Percentiles rank a stretch among this genome's conserved stretches.
These are phyloP conservation scores for Pseudoatta argentina DNA, from an alignment of 1,140 invertebrate genomes.

Conservation along the genomic window DNA sequence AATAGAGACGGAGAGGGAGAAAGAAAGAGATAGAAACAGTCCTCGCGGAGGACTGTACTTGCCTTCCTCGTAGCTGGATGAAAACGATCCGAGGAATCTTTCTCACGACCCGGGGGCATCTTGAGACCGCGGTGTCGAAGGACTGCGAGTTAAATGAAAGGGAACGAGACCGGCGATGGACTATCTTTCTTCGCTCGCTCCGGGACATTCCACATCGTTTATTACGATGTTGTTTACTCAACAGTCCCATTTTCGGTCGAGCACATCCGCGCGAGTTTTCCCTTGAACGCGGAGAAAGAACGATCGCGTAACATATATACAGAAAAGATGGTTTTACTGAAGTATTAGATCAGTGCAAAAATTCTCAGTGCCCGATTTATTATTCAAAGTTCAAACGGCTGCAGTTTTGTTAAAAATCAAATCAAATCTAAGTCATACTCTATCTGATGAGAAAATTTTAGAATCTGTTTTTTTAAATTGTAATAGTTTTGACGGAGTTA, in stretches of 20 bases:
- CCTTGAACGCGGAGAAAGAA: not conserved
- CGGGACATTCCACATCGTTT: constrained; percentile 15
- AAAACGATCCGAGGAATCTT: constrained; percentile 69
- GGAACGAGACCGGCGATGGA: constrained; percentile 12
- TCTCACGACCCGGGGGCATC: constrained; percentile 71
- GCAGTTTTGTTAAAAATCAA: no score
- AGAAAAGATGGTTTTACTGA: no score
- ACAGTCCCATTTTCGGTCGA: constrained; percentile 3
- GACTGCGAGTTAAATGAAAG: constrained; percentile 46
- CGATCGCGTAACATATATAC: not conserved
- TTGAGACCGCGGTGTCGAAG: constrained; percentile 61
- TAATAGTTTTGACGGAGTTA: no score
- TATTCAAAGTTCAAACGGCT: no score
- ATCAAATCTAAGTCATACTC: no score
- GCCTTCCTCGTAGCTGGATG: constrained; percentile 51
- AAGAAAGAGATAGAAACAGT: constrained; percentile 33
- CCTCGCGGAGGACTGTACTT: constrained; percentile 34
- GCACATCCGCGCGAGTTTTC: not conserved
- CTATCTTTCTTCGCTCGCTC: constrained; percentile 19
- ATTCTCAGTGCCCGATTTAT: no score
- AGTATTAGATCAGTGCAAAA: no score
- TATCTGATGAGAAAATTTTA: no score
- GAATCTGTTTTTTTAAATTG: no score
- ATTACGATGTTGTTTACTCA: constrained; percentile 32
- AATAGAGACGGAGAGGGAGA: not conserved